Evolutionary conservation across 2,113 vertebrate species (phyloP).

Genomic region (Riparia riparia): DNA sequence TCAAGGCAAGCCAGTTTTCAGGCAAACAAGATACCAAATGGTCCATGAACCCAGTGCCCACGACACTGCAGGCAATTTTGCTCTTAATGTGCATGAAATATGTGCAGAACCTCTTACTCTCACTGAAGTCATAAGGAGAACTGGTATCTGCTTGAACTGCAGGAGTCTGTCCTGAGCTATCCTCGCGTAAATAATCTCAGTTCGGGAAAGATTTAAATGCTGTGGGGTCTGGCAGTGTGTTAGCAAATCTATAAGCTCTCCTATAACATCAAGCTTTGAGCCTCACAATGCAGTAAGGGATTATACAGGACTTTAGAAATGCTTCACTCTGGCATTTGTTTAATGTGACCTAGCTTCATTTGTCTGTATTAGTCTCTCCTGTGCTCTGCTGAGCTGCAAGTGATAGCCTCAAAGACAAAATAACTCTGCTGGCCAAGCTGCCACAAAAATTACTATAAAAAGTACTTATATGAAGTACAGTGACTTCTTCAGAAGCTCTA

Average conservation of each 20-base stretch:
- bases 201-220: background rate
- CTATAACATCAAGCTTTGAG: background rate
- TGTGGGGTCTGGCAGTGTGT: background rate
- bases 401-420: slow-evolving; percentile 38
- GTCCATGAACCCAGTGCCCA: background rate
- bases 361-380: background rate
- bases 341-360: slow-evolving; percentile 2
- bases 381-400: background rate
- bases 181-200: background rate
- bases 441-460: background rate
- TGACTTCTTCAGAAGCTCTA: background rate
- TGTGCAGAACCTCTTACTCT: background rate
- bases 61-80: background rate
- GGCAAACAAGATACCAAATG: background rate
- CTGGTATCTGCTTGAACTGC: background rate
- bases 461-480: background rate
- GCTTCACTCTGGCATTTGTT: background rate
- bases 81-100: background rate
- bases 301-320: background rate
- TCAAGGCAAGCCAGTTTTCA: slow-evolving; percentile 13
- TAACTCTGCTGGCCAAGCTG: background rate
- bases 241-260: background rate
- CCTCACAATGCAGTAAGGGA: background rate
- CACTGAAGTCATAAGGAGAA: background rate
- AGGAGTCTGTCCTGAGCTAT: background rate